A percentile compares a stretch with the other conserved stretches of the same genome.
phyloP scores from a whole-genome alignment of 2,113 vertebrate genomes.

The Narcine bancroftii region DNA sequence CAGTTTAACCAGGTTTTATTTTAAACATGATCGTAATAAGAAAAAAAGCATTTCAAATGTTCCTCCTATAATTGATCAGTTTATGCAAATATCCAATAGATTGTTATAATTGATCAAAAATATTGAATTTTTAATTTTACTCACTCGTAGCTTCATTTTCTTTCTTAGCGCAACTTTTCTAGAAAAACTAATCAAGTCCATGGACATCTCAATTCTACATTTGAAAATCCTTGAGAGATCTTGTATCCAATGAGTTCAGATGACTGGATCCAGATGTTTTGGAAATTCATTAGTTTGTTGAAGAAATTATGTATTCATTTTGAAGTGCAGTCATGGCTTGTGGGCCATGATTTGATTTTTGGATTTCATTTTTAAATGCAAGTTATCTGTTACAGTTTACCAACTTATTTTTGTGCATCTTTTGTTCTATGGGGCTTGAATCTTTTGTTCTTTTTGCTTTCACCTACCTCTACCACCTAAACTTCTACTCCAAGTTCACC shows the following conservation, averaged over 20 bases:
- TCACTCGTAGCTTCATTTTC: not conserved
- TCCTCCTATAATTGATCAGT: not conserved
- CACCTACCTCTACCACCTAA: not conserved
- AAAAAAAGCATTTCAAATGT: not conserved
- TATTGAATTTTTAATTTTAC: not conserved
- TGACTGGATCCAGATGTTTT: not conserved
- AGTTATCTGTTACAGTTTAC: not conserved
- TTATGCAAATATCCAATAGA: not conserved
- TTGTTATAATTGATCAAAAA: not conserved
- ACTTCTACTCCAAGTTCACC: not conserved
- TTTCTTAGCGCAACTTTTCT: not conserved
- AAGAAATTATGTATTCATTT: not conserved
- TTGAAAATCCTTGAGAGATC: not conserved
- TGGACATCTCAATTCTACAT: conserved; percentile 27
- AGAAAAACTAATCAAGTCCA: not conserved
- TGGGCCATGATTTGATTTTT: not conserved
- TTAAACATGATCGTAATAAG: no score
- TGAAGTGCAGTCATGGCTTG: not conserved
- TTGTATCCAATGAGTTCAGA: not conserved
- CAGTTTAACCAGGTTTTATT: no score
- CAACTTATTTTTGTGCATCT: not conserved
- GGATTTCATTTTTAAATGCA: not conserved
- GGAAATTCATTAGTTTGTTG: not conserved
- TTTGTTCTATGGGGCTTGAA: not conserved
- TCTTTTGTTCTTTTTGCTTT: not conserved